Conservation (phyloP, 2,113 vertebrate species). For the Spea multiplicata region DNA sequence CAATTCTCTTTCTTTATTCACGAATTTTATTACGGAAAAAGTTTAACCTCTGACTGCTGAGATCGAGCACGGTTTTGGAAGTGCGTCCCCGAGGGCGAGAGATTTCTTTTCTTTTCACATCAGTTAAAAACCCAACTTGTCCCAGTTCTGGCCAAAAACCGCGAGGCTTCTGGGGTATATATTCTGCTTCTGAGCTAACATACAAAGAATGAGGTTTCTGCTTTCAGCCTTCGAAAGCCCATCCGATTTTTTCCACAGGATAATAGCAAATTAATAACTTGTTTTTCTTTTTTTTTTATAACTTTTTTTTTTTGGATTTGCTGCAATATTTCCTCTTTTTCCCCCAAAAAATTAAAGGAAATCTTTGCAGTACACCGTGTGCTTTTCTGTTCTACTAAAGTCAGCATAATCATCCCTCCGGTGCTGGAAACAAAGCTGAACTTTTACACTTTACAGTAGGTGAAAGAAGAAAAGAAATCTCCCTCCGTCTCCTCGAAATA, state of each 20-base stretch:
- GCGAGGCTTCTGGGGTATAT: conserved; percentile 54
- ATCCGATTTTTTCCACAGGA: conserved; percentile 40
- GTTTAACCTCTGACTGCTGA: conserved; percentile 11
- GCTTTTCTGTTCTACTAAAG: conserved; percentile 7
- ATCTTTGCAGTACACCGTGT: conserved; percentile 17
- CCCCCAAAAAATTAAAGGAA: conserved; percentile 50
- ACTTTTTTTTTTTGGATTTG: conserved; percentile 27
- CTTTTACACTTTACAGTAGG: conserved; percentile 14
- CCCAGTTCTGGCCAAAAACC: conserved; percentile 45
- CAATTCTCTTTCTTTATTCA: conserved; percentile 15
- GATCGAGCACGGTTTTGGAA: neutral
- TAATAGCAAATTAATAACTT: conserved; percentile 57
- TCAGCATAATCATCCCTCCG: conserved; percentile 30
- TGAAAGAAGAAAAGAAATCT: neutral
- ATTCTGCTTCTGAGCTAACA: conserved; percentile 53
- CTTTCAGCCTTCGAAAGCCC: conserved; percentile 51
- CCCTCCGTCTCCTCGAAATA: neutral
- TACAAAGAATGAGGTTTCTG: conserved; percentile 53
- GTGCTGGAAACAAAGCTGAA: conserved; percentile 13
- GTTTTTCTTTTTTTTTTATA: conserved; percentile 16
- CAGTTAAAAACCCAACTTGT: conserved; percentile 46
- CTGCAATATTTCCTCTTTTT: conserved; percentile 25
- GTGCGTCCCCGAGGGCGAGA: neutral
- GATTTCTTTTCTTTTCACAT: conserved; percentile 25
- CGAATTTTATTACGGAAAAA: neutral